Evolutionary conservation across 2,888 invertebrate genomes (phyloP).

Genomic region (Tillus elongatus): DNA sequence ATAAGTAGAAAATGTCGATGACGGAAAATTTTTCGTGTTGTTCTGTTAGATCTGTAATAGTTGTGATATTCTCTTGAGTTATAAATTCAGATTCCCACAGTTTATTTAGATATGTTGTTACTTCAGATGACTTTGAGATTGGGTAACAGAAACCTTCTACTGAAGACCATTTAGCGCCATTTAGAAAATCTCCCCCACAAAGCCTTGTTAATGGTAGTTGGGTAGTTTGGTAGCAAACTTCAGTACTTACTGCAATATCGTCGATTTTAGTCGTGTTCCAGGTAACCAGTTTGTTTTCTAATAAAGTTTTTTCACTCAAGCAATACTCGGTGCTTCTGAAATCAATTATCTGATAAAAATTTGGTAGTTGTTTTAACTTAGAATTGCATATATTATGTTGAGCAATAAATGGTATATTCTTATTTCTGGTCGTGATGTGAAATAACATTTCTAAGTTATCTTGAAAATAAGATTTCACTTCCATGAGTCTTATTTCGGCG

Average conservation of each 20-base stretch:
- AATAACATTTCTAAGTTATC: constrained; percentile 37
- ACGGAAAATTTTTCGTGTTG: too few relatives aligned
- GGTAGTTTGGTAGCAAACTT: constrained; percentile 50
- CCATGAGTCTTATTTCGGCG: constrained; percentile 41
- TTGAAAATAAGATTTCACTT: constrained; percentile 40
- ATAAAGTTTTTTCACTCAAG: constrained; percentile 24
- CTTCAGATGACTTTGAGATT: too few relatives aligned
- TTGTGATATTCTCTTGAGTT: too few relatives aligned
- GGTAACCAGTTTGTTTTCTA: constrained; percentile 15
- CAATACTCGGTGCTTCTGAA: constrained; percentile 32
- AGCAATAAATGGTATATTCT: constrained; percentile 11
- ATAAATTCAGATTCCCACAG: too few relatives aligned
- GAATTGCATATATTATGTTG: constrained; percentile 16
- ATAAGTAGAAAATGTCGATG: too few relatives aligned
- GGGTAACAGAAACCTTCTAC: too few relatives aligned
- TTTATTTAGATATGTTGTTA: too few relatives aligned
- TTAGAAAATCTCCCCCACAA: constrained; percentile 50
- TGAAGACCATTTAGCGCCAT: constrained; percentile 53
- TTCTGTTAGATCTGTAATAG: too few relatives aligned
- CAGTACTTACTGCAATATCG: constrained; percentile 45
- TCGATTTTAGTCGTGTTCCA: constrained; percentile 48
- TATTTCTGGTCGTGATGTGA: constrained; percentile 38
- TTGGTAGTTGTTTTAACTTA: constrained; percentile 12
- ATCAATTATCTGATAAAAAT: constrained; percentile 17
- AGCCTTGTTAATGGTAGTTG: constrained; percentile 50